Base-by-base conservation (phyloP, 2,797 vertebrate species). In the Eutrigla gurnardus region DNA sequence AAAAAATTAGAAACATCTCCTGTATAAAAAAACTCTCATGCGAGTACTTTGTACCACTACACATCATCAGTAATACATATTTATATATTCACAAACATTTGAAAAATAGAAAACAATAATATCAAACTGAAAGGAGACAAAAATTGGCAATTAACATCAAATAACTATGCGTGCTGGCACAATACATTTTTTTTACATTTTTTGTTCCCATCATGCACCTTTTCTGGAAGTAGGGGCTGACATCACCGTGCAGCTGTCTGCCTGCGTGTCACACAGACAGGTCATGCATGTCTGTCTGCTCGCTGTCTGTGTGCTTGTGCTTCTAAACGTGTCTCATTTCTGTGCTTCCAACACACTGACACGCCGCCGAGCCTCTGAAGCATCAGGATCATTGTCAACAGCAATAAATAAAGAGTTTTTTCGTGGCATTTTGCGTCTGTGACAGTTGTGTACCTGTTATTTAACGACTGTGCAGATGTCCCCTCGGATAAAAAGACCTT, bases 31-130 rank as follows among this genome's bases (percentile, higher is more conserved):
- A 94, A 88, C 83, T 91, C 85, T 93, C 95, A 95, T 96, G 95
- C 95, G 90, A 93, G 92, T 91, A 95, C 93, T 94, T 91, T 89
- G 93, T 93, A 94, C 91, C 95, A 95, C 95, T 92, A 94, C 93
- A 95, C 94, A 87, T 93, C 91, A 92, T 95, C 92, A 83, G 92
- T 93, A 94, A 94, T 93, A 93, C 91, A 93, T 95, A 95, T 95
- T 94, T 95, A 95, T 95, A 95, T 95, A 94, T 95, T 95, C 94
- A 95, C 94, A 96, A 92, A 93, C 93, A 91, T 93, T 93, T 89
- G 82, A 94, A 94, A 95, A 95, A 95, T 95, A 95, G 87, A 94
- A 95, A 96, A 93, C 85, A 88, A 94, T 73, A 91, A 88, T 93
- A 91, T 93, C 83, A 92, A 95, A 94, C 93, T 87, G 92, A 92